Evolutionary conservation across 2,113 vertebrate genomes (phyloP).

Genomic region (Polypterus senegalus): DNA sequence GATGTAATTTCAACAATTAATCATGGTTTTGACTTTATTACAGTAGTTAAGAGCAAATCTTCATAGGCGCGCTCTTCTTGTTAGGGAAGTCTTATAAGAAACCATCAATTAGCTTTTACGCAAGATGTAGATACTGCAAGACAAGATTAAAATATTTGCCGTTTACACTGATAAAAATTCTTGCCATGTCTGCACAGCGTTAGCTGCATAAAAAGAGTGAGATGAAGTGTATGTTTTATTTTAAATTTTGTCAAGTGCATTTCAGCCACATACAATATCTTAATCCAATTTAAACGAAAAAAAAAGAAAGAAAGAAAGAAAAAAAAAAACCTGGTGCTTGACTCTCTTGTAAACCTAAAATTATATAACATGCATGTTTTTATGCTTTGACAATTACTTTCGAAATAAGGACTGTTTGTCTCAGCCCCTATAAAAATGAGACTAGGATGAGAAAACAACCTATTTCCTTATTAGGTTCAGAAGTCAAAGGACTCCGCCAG

Average conservation of each 20-base stretch:
- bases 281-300: constrained; percentile 43
- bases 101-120: too few relatives aligned
- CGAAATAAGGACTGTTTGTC: constrained; percentile 80
- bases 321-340: constrained; percentile 33
- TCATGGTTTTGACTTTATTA: not conserved
- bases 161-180: not conserved
- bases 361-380: constrained; percentile 68
- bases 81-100: too few relatives aligned
- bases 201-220: not conserved
- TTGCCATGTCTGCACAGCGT: not conserved
- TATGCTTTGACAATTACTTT: constrained; percentile 80
- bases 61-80: too few relatives aligned
- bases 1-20: not conserved
- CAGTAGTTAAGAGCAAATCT: too few relatives aligned
- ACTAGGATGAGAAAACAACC: constrained; percentile 89
- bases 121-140: not conserved
- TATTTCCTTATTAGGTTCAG: constrained; percentile 98
- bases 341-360: constrained; percentile 44
- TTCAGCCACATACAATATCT: constrained; percentile 47
- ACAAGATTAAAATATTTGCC: not conserved
- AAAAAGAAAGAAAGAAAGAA: constrained; percentile 7
- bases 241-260: constrained; percentile 35
- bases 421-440: constrained; percentile 69
- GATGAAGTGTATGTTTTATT: constrained; percentile 16
- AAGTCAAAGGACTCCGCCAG: constrained; percentile 92